Conservation (phyloP, 2,113 vertebrate genomes). For the Plestiodon gilberti region DNA sequence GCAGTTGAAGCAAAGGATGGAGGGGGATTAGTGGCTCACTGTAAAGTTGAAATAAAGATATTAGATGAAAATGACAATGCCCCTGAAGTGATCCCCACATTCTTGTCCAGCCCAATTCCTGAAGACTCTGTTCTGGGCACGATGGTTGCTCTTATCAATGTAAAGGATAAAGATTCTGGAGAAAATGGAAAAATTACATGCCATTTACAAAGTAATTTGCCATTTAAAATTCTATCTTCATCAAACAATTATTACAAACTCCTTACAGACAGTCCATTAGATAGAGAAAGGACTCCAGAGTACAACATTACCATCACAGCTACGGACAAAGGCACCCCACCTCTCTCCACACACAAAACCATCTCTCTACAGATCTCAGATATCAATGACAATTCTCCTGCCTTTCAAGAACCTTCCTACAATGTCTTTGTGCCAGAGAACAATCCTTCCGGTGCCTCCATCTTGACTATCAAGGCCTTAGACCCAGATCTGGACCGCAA, state of each 20-base stretch:
- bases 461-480: neutral
- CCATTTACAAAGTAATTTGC: slow-evolving; percentile 8
- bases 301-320: slow-evolving; percentile 2
- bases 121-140: slow-evolving; percentile 52
- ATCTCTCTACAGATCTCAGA: neutral
- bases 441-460: slow-evolving; percentile 1
- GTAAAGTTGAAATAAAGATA: slow-evolving; percentile 63
- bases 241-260: slow-evolving; percentile 48
- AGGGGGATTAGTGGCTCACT: slow-evolving; percentile 62
- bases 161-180: slow-evolving; percentile 51
- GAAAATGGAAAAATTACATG: slow-evolving; percentile 52
- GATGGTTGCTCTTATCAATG: slow-evolving; percentile 56
- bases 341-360: neutral
- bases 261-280: neutral
- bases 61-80: slow-evolving; percentile 77
- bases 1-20: slow-evolving; percentile 69
- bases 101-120: slow-evolving; percentile 42
- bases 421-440: neutral
- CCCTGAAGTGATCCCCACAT: slow-evolving; percentile 57
- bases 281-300: slow-evolving; percentile 21
- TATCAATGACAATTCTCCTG: neutral
- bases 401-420: neutral
- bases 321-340: neutral
- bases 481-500: slow-evolving; percentile 10
- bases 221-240: slow-evolving; percentile 57